phyloP scores from a whole-genome alignment of 2,797 vertebrate species.

The Mormyrops boulengeri region DNA sequence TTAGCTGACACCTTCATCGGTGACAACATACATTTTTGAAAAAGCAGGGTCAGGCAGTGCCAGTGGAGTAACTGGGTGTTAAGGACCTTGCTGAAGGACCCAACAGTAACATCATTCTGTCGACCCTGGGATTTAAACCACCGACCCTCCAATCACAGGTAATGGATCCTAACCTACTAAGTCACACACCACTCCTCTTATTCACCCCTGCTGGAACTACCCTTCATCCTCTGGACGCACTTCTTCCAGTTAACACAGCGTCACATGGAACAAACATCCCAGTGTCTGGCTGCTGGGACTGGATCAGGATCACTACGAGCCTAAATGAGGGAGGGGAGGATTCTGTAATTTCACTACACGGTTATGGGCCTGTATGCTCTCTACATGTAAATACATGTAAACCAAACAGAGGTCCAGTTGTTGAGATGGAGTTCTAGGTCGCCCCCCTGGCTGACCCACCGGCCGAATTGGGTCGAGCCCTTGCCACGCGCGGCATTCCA shows the following conservation, averaged over 20 bases:
- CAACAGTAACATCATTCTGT: background rate
- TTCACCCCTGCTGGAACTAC: background rate
- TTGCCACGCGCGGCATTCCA: background rate
- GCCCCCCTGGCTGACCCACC: background rate
- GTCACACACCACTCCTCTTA: background rate
- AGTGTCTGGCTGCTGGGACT: background rate
- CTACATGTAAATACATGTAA: background rate
- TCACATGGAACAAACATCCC: background rate
- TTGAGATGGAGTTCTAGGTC: background rate
- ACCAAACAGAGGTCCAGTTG: background rate
- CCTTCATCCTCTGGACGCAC: background rate
- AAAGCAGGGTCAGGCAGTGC: background rate
- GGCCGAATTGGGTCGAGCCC: background rate
- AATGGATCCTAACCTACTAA: background rate
- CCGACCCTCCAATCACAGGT: background rate
- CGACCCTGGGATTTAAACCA: background rate
- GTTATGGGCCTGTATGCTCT: background rate
- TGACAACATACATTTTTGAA: background rate
- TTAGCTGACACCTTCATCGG: background rate
- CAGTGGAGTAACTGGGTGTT: background rate
- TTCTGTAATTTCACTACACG: background rate
- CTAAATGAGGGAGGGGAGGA: background rate
- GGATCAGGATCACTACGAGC: background rate
- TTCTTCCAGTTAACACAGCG: background rate
- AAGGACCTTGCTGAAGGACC: background rate